Base-by-base conservation (phyloP, 2,113 vertebrate genomes). In the Leuciscus idus region DNA sequence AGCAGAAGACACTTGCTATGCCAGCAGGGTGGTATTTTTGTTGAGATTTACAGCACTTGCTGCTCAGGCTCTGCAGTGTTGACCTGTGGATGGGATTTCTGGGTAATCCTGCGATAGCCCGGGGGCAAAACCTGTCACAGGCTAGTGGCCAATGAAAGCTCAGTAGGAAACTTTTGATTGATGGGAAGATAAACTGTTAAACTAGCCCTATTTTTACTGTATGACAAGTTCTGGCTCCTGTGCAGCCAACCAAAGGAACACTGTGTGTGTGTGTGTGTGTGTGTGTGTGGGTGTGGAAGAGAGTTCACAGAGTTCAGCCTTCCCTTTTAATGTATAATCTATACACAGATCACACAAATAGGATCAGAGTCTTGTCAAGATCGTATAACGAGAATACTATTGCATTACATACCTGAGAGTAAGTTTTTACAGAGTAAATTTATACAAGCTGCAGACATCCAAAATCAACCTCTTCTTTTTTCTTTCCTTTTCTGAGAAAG, bases 181-280 rank as follows among this genome's bases (percentile, higher is more conserved):
- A 50, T 46, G 26, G 28, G 23, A 52, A 64, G 61, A 28, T 82
- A 76, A 70, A 82, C 43, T 55, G 59, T 83, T 83, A 30, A 43
- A 83, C 55, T 48, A 62, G 84, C 21, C 39, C 84, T 86, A 88
- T 88, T 88, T 88, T 85, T 83, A 83, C 55, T 33, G 28, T 70
- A 55, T 74, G 84, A 73, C 84, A 79, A 70, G 43, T 19, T 13
- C 75, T 48, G n/a, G 19, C 30, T 85, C 33, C 39, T 46, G 48
- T 78, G 19, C 30, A 26, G 46, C 57, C 26, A 23, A n/a, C 55
- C 70, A 26, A 12, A 39, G 50, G 15, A 61, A 28, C 23, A 21
- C 15, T 57, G 26, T 74, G 48, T 57, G 82, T 17, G 55, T 74
- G 48, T 59, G 82, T 17, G 55, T 57, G 26, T 74, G 50, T 59